Conservation (phyloP, 2,797 vertebrate species). For the Leptoclinus maculatus region DNA sequence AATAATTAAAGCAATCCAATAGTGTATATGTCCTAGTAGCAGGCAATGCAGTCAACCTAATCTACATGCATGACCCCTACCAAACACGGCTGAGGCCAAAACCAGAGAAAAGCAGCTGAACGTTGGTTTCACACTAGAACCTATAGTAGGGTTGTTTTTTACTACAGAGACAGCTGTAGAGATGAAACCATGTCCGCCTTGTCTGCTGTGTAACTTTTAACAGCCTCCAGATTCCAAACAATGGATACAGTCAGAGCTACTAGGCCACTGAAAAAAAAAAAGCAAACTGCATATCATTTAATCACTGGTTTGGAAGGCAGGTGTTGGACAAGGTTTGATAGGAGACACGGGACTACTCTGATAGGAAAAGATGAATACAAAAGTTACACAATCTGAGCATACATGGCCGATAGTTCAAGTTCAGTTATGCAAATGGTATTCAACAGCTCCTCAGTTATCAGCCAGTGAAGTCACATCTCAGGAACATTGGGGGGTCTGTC, state of each 20-base stretch:
- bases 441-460: constrained; percentile 9
- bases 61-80: not conserved
- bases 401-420: not conserved
- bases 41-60: not conserved
- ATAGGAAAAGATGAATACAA: not conserved
- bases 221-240: constrained; percentile 10
- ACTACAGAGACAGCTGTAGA: constrained; percentile 21
- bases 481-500: constrained; percentile 31
- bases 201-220: constrained; percentile 11
- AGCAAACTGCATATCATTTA: not conserved
- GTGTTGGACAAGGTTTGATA: not conserved
- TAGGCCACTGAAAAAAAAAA: not conserved
- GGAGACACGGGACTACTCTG: not conserved
- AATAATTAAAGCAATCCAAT: not conserved
- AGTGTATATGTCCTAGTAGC: not conserved
- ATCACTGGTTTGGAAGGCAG: not conserved
- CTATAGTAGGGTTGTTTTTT: constrained; percentile 19
- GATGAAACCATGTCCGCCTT: constrained; percentile 16
- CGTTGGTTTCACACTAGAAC: constrained; percentile 31
- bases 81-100: constrained; percentile 14
- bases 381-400: not conserved
- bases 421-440: constrained; percentile 9
- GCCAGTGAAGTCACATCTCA: constrained; percentile 29
- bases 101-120: constrained; percentile 20
- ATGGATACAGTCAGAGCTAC: not conserved